Base-by-base conservation (phyloP, 2,797 vertebrate species). In the Tadarida brasiliensis region DNA sequence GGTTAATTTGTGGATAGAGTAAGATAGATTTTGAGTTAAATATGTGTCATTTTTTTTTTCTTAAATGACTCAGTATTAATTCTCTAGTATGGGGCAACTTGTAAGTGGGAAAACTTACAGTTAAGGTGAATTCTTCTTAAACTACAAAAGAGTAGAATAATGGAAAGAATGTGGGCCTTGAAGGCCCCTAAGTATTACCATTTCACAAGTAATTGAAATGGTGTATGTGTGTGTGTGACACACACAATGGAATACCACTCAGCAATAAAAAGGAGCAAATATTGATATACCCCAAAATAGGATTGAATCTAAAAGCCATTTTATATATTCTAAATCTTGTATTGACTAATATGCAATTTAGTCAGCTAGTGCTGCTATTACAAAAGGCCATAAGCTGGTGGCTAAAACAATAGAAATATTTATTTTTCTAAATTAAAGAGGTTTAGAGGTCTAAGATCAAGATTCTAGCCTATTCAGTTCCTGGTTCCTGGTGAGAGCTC, bases 371-470 rank as follows among this genome's bases (percentile, higher is more conserved):
- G 56, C 24, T 17, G 6, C n/a, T 91, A 11, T 39, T 83, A 84
- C 33, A 65, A 65, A 74, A 19, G 7, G 51, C 28, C 22, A 65
- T 24, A 73, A 8, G n/a, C 7, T 56, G 9, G 47, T 74, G 57
- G 59, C 70, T 65, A 65, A 74, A 63, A 26, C 57, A 65, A 91
- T 47, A 80, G 54, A 70, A 33, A 33, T 65, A 74, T 26, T 74
- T 91, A n/a, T 84, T 91, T 91, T 26, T 91, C 68, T 84, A 84
- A 54, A 26, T 91, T 63, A 16, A 65, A 49, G 20, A 91, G 33
- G 26, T 47, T 74, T 84, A 84, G 57, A 54, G n/a, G 44, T 76
- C 57, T 33, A 73, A n/a, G 24, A 80, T 56, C 28, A 80, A 44
- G 35, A 74, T 12, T 10, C 12, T 19, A 67, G 61, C 12, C 47